Evolutionary conservation across 2,113 vertebrate genomes (phyloP), one percentile per base, ranked within the genome.

Genomic region (Entomyzon cyanotis): DNA sequence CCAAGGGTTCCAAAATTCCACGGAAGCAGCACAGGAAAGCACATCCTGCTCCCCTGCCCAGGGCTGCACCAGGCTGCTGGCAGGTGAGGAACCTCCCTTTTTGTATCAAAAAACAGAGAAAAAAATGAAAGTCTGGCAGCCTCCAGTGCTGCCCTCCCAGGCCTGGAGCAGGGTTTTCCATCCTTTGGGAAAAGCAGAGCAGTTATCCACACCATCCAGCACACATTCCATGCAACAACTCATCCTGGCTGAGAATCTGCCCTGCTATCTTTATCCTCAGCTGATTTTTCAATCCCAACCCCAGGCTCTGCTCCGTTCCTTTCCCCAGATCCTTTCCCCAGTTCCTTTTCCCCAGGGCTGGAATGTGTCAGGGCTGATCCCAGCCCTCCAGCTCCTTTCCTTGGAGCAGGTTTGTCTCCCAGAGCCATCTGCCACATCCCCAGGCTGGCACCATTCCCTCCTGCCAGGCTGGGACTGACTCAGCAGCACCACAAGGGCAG

Each of bases 371-470:
- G 94, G 89, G 85, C 67, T 16, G 28, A 13, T 11, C 33, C 12
- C 90, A 84, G 92, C 58, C 91, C 70, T 60, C 31, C 91, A 52
- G 89, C 87, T 73, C 70, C 58, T 37, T 37, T 5, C 10, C 89
- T 15, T 1, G 50, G 58, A 89, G 94, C 91, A 69, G 83, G 30
- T 22, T 65, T 65, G 50, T 52, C 3, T 7, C 28, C 18, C 59
- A 3, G 83, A 94, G 76, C 94, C 94, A 95, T 96, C 94, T 96
- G 96, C 87, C 93, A 65, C 91, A 2, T 24, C 5, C 59, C 83
- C 17, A 1, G 8, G 13, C 15, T 27, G 35, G 89, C 86, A 75
- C 35, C 79, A 9, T 8, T 12, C 63, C 87, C 89, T 91, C 89
- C 83, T 81, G 39, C 67, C 20, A 10, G 70, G 49, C 70, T 20